Conservation (phyloP, 1,140 invertebrate species). For the Trichomalopsis sarcophagae region DNA sequence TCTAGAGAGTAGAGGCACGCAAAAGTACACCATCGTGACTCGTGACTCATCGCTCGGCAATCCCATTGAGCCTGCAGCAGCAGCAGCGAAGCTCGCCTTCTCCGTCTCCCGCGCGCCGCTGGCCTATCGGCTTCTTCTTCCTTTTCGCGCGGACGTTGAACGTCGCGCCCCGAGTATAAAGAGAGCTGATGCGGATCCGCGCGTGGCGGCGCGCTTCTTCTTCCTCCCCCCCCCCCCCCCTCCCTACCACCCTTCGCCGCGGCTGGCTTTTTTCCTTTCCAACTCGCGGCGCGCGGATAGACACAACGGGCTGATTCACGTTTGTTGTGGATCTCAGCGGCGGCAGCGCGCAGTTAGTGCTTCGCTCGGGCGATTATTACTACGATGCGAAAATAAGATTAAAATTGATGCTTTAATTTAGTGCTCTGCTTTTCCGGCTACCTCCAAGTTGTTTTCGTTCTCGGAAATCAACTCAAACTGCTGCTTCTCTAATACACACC, state of each 20-base stretch:
- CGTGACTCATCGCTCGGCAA: conserved; percentile 48
- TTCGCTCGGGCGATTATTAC: no score
- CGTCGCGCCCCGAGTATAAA: background rate
- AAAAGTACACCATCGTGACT: no score
- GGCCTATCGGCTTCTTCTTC: conserved; percentile 4
- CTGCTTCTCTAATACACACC: no score
- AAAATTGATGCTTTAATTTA: no score
- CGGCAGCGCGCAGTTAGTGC: no score
- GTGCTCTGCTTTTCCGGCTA: no score
- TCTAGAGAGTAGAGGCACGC: no score
- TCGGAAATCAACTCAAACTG: no score
- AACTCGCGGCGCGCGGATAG: background rate
- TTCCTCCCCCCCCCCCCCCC: no score
- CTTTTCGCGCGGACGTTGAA: conserved; percentile 25
- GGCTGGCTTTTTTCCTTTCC: background rate
- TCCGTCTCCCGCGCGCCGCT: background rate
- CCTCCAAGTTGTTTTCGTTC: no score
- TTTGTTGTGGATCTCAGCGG: conserved; percentile 3
- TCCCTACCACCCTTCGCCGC: background rate
- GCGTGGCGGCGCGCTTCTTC: background rate
- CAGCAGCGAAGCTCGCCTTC: background rate
- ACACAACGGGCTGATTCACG: conserved; percentile 32
- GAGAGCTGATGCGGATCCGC: background rate
- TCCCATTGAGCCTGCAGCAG: conserved; percentile 45
- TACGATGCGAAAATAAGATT: no score